phyloP scores from a whole-genome alignment of 30 jellyfish, hydroid and myxozoan genomes.

The Mastigias papua region DNA sequence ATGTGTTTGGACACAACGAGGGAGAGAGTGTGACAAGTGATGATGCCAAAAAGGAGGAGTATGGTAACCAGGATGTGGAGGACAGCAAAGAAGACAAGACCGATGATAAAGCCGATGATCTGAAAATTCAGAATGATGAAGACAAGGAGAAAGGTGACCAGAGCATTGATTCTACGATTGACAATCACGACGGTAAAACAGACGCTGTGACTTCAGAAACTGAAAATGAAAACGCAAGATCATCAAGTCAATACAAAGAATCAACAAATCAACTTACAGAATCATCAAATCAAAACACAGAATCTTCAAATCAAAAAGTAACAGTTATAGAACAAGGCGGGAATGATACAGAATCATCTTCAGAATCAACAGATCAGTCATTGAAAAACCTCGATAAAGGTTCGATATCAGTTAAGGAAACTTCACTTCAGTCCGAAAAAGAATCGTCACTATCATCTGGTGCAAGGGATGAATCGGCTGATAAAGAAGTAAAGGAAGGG shows the following conservation, averaged over 20 bases:
- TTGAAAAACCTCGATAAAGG: not conserved
- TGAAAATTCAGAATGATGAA: not conserved
- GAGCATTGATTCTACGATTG: not conserved
- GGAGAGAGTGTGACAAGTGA: not conserved
- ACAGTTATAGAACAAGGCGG: not conserved
- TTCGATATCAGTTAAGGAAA: not conserved
- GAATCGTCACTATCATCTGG: not conserved
- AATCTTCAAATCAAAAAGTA: not conserved
- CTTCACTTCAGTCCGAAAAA: not conserved
- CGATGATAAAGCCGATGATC: not conserved
- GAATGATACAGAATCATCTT: not conserved
- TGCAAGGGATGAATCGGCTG: not conserved
- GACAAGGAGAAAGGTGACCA: no score
- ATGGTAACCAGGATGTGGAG: not conserved
- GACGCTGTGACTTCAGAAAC: not conserved
- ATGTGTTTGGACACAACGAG: not conserved
- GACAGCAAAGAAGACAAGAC: not conserved
- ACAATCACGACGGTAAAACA: not conserved
- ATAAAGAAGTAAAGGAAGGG: not conserved
- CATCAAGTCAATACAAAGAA: not conserved
- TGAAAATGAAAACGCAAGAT: not conserved
- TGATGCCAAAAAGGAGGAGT: not conserved
- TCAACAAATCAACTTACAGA: slow-evolving; percentile 6
- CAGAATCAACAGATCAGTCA: slow-evolving; percentile 14
- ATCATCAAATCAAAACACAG: slow-evolving; percentile 1